Evolutionary conservation across 2,113 vertebrate species (phyloP).

Genomic region (Dipodomys stephensi): DNA sequence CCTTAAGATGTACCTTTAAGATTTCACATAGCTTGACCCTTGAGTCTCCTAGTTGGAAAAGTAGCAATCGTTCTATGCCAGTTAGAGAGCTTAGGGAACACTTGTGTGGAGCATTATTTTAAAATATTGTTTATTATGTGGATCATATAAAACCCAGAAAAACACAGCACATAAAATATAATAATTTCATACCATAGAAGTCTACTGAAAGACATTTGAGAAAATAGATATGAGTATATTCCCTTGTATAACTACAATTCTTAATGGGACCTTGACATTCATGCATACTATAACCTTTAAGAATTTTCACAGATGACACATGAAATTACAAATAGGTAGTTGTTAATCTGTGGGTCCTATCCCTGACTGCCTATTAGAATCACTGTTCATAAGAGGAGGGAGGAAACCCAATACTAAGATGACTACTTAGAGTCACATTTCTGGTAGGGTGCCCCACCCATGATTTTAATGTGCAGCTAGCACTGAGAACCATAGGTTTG

Average conservation of each 20-base stretch:
- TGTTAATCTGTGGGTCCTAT: not conserved
- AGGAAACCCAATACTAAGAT: not conserved
- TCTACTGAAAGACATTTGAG: not conserved
- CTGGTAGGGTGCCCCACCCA: not conserved
- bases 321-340: not conserved
- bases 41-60: not conserved
- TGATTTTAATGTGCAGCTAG: not conserved
- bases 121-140: slow-evolving; percentile 40
- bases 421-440: not conserved
- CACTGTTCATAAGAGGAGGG: no score
- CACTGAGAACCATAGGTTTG: not conserved
- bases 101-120: not conserved
- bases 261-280: slow-evolving; percentile 1
- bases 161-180: slow-evolving; percentile 12
- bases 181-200: not conserved
- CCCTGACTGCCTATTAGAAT: not conserved
- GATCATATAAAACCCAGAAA: not conserved
- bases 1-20: not conserved
- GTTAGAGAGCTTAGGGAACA: not conserved
- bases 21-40: not conserved
- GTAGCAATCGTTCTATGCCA: not conserved
- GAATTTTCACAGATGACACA: slow-evolving; percentile 9
- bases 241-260: not conserved
- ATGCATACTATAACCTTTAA: not conserved
- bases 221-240: not conserved